Evolutionary conservation across 2,888 invertebrate species (phyloP).

Genomic region (Leuctra nigra): DNA sequence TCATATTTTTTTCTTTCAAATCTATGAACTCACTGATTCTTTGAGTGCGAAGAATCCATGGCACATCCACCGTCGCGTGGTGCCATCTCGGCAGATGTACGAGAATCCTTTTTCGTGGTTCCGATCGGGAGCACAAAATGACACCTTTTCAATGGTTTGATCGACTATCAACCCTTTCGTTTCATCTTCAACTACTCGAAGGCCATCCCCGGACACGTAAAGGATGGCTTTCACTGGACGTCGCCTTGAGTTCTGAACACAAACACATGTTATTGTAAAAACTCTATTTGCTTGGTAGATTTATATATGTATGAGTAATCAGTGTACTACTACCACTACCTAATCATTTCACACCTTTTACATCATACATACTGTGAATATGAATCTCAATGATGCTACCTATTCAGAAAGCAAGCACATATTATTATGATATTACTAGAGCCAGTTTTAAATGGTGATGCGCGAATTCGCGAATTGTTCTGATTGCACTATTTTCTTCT

Average conservation of each 20-base stretch:
- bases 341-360: no score
- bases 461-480: no score
- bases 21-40: conserved; percentile 75
- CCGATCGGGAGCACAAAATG: conserved; percentile 99
- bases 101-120: conserved; percentile 97
- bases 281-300: no score
- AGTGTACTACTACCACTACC: no score
- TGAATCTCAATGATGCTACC: no score
- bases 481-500: no score
- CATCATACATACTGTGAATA: no score
- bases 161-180: conserved; percentile 98
- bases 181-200: conserved; percentile 97
- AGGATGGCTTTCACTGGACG: conserved; percentile 84
- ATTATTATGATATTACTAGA: no score
- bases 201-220: conserved; percentile 90
- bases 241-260: conserved; percentile 69
- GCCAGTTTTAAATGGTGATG: no score
- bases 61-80: conserved; percentile 99
- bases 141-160: conserved; percentile 99
- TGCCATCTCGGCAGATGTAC: conserved; percentile 98
- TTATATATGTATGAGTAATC: no score
- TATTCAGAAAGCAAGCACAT: no score
- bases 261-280: not conserved
- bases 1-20: no score
- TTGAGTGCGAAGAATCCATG: conserved; percentile 96